Evolutionary conservation across 2,888 invertebrate species (phyloP), one percentile per base, ranked within the genome.

Genomic region (Acanthoscelides obtectus): DNA sequence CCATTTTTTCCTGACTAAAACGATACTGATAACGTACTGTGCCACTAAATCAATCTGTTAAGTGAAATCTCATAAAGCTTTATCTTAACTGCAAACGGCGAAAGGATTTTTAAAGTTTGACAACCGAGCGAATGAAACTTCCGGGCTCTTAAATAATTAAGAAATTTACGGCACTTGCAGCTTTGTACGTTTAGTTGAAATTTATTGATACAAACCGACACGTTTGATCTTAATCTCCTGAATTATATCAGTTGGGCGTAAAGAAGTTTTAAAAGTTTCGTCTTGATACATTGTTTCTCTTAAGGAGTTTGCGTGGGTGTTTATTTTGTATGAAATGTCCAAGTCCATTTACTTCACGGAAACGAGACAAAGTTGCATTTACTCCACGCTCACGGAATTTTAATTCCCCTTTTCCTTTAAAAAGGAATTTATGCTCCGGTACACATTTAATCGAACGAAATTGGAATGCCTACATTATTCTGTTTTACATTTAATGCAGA

Each of bases 171-270:
- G 70, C 27, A 70, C 21, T 70, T 66, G 19, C 65, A 20, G 25
- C 2, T 70, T 6, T 22, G 6, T 22, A 22, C 19, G 21, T 68
- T 20, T 22, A 66, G 66, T 22, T 22, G 68, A 68, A 68, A 68
- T 68, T 68, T 68, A 68, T 68, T 22, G 64, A 22, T 20, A 66
- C 22, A 21, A 25, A 66, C 66, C 22, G 70, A 65, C 22, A 22
- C 65, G 22, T 65, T 65, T 65, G 65, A 70, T 70, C 70, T 66
- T 70, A 70, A 70, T 70, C 70, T 64, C n/a, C 20, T 70, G 45
- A 70, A 66, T 66, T 70, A 65, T 66, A 45, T 12, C 45, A 45
- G 5, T 45, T 12, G 45, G 12, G 45, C 45, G 3, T 25, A 25
- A 5, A 25, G 25, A 25, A 25, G 25, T 25, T 22, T 67, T 20